Base-by-base conservation (phyloP, 1,140 invertebrate species). In the Orussus abietinus region DNA sequence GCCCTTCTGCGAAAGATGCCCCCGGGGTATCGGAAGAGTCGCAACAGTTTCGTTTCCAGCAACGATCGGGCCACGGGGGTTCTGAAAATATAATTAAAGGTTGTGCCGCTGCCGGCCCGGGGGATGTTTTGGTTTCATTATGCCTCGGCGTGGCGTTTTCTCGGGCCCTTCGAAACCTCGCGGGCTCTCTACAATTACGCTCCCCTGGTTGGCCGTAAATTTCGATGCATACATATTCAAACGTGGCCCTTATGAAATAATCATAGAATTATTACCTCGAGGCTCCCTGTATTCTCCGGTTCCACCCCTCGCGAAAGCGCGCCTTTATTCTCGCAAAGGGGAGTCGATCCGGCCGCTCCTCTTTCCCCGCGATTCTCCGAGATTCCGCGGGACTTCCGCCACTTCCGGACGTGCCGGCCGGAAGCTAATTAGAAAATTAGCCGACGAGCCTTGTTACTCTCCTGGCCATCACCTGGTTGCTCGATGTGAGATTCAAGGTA, bases 91-190 rank as follows among this genome's bases (percentile, higher is more conserved):
- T 61, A 59, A 62, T 61, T 59, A 59, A 57, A 54, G 53, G 56
- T 57, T 54, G 42, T 36, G 50, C 47, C 59, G 34, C 46, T 45
- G 44, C 36, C 39, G 37, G 53, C 59, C 62, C 47, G 53, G 55
- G 60, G 64, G 63, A 58, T 68, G 56, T 69, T 69, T 67, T 69
- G 60, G 58, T 69, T 68, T 64, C 59, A 69, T 69, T 67, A 69
- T 63, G 48, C 45, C 51, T 45, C 45, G 36, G 45, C 46, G 37
- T 40, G 38, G 26, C 31, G 31, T 25, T 43, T 40, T 32, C 20
- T 21, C 20, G 48, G 41, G 38, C 48, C 53, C 53, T 7, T 53
- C 52, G 54, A 56, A 53, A 53, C n/a, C 32, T 45, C 41, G 53
- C 43, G 43, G 45, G 36, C 38, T 53, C 57, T 57, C 61, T 62